Base-by-base conservation (phyloP, 2,797 vertebrate species). In the Remorina albescens region DNA sequence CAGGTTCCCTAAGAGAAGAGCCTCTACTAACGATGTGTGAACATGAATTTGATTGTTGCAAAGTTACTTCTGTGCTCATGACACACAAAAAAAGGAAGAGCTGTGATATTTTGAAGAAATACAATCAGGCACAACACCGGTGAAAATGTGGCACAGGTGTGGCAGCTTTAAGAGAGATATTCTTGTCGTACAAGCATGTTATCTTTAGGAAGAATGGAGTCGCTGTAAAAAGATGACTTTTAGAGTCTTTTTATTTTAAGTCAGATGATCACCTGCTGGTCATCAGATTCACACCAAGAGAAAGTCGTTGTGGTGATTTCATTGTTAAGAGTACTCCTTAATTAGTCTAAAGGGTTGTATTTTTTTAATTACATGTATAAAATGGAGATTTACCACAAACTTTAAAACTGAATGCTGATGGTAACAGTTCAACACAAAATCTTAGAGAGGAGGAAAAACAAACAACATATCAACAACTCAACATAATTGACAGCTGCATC, bases 401-500 rank as follows among this genome's bases (percentile, higher is more conserved):
- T 93, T 88, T 88, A 63, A 68, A 78, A 82, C 86, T 83, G 88
- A 90, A 89, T 78, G 80, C 83, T 83, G 80, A 84, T 74, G 67
- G 67, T 74, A 87, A 85, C 80, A 71, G 82, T 89, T 89, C 70
- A 50, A 81, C 78, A 55, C 64, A 77, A 84, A 81, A 74, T 91
- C 88, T 82, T 71, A 76, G 76, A 81, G 71, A 80, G 60, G 46
- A 73, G 53, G 53, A 51, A 78, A 88, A 89, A 82, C 82, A 85
- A 85, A 83, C 66, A 85, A 83, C 83, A 90, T 88, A 90, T 91
- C 90, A 91, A 90, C 85, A 93, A 93, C 86, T 86, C 87, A 84
- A 91, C 91, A 92, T 90, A 93, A 93, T 86, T 92, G 92, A 94
- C 93, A 95, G 93, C 91, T 93, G 88, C 92, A 92, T 93, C 85